Evolutionary conservation across 2,797 vertebrate genomes (phyloP).

Genomic region (Champsocephalus esox): DNA sequence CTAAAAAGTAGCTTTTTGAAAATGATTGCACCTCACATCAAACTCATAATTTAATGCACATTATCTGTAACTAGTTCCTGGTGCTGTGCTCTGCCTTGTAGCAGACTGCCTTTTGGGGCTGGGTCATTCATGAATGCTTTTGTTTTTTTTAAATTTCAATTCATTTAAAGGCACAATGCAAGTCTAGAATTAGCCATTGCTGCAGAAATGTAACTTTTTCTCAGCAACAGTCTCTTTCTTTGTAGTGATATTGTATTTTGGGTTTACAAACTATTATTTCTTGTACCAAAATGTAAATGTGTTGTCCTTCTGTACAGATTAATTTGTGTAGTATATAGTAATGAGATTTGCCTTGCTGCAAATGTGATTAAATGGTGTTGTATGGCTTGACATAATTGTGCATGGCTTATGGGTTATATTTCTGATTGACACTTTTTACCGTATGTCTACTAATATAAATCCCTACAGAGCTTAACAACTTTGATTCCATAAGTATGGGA

Average conservation of each 20-base stretch:
- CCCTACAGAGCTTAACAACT: not conserved
- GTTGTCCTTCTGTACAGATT: constrained; percentile 43
- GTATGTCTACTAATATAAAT: not conserved
- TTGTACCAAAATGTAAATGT: constrained; percentile 35
- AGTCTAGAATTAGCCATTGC: constrained; percentile 22
- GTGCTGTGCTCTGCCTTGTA: constrained; percentile 47
- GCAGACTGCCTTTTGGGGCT: constrained; percentile 48
- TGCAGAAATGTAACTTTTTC: constrained; percentile 10
- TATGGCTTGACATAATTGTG: not conserved
- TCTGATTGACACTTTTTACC: not conserved
- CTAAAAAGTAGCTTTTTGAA: not conserved
- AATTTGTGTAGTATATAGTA: constrained; percentile 16
- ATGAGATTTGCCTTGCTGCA: constrained; percentile 1
- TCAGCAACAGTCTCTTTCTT: not conserved
- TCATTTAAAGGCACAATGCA: constrained; percentile 17
- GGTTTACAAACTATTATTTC: constrained; percentile 42
- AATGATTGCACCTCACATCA: constrained; percentile 5
- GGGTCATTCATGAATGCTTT: constrained; percentile 6
- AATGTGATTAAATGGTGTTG: constrained; percentile 1
- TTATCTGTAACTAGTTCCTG: constrained; percentile 21
- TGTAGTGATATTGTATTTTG: constrained; percentile 6
- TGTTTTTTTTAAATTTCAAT: constrained; percentile 17
- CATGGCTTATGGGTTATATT: constrained; percentile 25
- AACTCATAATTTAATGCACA: constrained; percentile 10
- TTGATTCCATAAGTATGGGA: not conserved